Percentiles rank a stretch among this genome's conserved stretches.
phyloP scores from a whole-genome alignment of 2,888 invertebrate species.

The Alcis repandata region DNA sequence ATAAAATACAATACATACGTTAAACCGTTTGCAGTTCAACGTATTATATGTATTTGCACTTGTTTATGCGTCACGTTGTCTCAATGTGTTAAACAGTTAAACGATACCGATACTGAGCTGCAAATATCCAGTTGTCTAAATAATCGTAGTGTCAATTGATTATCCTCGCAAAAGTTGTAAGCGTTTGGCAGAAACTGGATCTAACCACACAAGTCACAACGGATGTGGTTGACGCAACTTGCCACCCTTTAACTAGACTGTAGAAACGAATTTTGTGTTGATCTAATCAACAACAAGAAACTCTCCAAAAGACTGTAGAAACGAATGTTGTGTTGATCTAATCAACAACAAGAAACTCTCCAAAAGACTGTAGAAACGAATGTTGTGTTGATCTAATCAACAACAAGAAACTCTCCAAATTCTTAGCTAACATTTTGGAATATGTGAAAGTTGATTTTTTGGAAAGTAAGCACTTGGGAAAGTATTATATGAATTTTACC shows the following conservation, averaged over 20 bases:
- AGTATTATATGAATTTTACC: neutral
- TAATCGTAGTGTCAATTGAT: constrained; percentile 38
- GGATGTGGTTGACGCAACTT: constrained; percentile 27
- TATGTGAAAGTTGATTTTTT: neutral
- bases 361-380: too few relatives aligned
- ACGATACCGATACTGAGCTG: constrained; percentile 18
- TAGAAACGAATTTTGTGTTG: constrained; percentile 22
- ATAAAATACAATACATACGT: too few relatives aligned
- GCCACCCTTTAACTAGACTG: constrained; percentile 15
- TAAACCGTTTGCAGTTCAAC: too few relatives aligned
- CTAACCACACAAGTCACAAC: constrained; percentile 43
- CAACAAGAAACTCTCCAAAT: neutral
- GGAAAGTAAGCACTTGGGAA: neutral
- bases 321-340: constrained; percentile 18
- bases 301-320: too few relatives aligned
- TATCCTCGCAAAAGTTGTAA: constrained; percentile 43
- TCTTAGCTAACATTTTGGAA: too few relatives aligned
- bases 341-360: neutral
- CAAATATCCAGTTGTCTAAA: constrained; percentile 24
- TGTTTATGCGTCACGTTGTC: neutral
- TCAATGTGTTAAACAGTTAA: neutral
- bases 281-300: neutral
- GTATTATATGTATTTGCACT: neutral
- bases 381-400: constrained; percentile 12
- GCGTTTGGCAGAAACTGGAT: constrained; percentile 49